phyloP scores from a whole-genome alignment of 2,113 vertebrate species.

The Kryptolebias marmoratus region DNA sequence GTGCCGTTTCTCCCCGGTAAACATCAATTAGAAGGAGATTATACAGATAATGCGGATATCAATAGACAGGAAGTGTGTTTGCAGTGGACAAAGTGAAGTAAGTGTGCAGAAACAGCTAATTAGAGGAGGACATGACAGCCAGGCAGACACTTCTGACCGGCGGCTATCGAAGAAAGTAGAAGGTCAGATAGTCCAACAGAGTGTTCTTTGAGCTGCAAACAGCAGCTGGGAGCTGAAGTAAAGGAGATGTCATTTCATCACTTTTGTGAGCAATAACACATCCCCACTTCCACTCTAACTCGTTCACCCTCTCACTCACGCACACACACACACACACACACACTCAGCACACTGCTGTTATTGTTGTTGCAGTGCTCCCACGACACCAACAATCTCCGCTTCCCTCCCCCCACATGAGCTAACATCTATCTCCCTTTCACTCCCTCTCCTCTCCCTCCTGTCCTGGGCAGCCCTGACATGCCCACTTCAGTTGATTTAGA shows the following conservation, averaged over 20 bases:
- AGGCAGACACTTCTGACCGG: slow-evolving; percentile 61
- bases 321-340: slow-evolving; percentile 42
- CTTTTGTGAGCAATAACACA: slow-evolving; percentile 80
- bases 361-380: slow-evolving; percentile 84
- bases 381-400: slow-evolving; percentile 81
- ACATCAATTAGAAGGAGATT: slow-evolving; percentile 23
- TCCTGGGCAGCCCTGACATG: slow-evolving; percentile 74
- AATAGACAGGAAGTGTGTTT: slow-evolving; percentile 42
- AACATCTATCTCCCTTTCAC: slow-evolving; percentile 76
- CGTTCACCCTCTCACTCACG: slow-evolving; percentile 66
- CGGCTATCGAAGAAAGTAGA: slow-evolving; percentile 62
- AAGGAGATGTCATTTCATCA: slow-evolving; percentile 85
- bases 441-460: slow-evolving; percentile 64
- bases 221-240: slow-evolving; percentile 81
- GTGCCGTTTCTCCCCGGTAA: background rate
- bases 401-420: slow-evolving; percentile 76
- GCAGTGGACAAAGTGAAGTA: slow-evolving; percentile 44
- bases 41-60: slow-evolving; percentile 14
- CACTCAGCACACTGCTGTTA: slow-evolving; percentile 77
- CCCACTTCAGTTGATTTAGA: slow-evolving; percentile 78
- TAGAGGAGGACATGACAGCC: slow-evolving; percentile 68
- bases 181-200: slow-evolving; percentile 78
- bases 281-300: slow-evolving; percentile 73
- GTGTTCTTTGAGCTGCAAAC: slow-evolving; percentile 68
- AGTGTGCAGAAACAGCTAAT: slow-evolving; percentile 59